Evolutionary conservation across 2,113 vertebrate genomes (phyloP).

Genomic region (Vulpes vulpes): DNA sequence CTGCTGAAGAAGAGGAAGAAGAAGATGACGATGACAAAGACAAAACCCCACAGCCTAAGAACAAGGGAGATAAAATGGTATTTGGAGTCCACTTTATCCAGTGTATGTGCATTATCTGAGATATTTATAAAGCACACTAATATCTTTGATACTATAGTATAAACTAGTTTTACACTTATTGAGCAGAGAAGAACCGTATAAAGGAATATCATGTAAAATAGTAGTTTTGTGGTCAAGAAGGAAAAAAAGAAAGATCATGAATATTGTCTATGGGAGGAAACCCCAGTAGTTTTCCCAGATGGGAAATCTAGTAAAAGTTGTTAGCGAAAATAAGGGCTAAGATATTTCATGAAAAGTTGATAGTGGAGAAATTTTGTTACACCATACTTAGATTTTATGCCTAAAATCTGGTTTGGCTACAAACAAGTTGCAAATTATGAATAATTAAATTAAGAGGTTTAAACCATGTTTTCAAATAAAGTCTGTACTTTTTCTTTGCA

Average conservation of each 20-base stretch:
- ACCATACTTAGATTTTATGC: neutral
- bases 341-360: neutral
- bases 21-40: too few species aligned
- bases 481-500: neutral
- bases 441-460: neutral
- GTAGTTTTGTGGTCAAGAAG: neutral
- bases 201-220: neutral
- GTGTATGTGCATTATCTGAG: neutral
- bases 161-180: neutral
- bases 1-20: neutral
- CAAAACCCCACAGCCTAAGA: neutral
- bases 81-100: neutral
- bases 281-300: neutral
- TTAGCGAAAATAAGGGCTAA: neutral
- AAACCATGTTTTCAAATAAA: slow-evolving; percentile 4
- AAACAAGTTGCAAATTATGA: neutral
- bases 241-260: neutral
- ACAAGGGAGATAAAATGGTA: neutral
- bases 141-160: neutral
- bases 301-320: neutral
- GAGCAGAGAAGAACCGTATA: neutral
- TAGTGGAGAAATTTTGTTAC: neutral
- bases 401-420: neutral
- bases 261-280: neutral
- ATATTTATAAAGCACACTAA: neutral